Conservation (phyloP, 2,113 vertebrate species). For the Aviceda subcristata region DNA sequence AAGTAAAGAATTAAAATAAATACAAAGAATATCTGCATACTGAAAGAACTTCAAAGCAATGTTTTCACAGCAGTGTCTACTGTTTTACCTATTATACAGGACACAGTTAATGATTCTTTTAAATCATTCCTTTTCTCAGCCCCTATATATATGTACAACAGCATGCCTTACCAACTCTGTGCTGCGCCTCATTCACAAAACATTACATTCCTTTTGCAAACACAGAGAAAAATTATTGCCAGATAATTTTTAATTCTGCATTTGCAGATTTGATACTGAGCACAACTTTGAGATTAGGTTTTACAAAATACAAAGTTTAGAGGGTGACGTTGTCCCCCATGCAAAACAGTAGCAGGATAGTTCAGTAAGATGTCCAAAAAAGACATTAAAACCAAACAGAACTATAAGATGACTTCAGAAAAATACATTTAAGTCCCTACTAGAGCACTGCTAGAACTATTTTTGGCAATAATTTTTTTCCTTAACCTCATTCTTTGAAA, state of each 20-base stretch:
- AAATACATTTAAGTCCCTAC: not conserved
- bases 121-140: not conserved
- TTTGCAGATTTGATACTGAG: not conserved
- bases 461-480: not conserved
- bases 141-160: not conserved
- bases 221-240: not conserved
- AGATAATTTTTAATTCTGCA: not conserved
- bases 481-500: not conserved
- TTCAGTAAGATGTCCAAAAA: not conserved
- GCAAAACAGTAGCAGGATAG: not conserved
- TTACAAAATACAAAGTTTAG: not conserved
- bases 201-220: not conserved
- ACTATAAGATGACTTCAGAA: not conserved
- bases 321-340: accelerated
- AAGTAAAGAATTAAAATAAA: not conserved
- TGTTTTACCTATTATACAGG: not conserved
- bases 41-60: not conserved
- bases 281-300: not conserved
- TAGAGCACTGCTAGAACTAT: not conserved
- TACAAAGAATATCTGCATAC: not conserved
- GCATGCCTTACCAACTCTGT: not conserved
- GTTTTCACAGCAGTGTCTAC: not conserved
- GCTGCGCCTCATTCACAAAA: not conserved
- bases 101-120: not conserved
- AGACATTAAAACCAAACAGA: not conserved